phyloP scores from a whole-genome alignment of 2,797 vertebrate genomes.

The Scleropages formosus region DNA sequence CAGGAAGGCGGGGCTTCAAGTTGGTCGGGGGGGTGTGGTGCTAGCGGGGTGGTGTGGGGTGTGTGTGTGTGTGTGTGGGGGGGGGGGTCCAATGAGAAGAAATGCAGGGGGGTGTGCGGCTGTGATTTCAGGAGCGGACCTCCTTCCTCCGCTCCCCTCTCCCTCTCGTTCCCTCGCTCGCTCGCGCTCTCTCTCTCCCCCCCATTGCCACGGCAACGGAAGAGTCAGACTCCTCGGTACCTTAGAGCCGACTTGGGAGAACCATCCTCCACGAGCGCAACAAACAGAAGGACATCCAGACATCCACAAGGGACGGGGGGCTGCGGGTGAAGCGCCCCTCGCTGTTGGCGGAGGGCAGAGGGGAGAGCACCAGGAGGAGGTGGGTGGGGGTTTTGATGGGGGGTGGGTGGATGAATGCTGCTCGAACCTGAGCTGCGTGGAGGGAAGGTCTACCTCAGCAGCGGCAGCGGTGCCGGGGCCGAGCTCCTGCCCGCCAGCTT shows the following conservation, averaged over 20 bases:
- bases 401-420: constrained; percentile 33
- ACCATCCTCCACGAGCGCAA: not conserved
- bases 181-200: constrained; percentile 12
- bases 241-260: constrained; percentile 3
- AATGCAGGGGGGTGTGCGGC: constrained; percentile 15
- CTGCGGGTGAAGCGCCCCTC: constrained; percentile 37
- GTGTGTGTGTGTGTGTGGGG: constrained; percentile 5
- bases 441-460: constrained; percentile 1
- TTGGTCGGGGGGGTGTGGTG: not conserved
- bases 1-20: constrained; percentile 4
- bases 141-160: constrained; percentile 3
- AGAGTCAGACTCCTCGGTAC: constrained; percentile 27
- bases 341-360: constrained; percentile 24
- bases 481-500: constrained; percentile 29
- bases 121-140: constrained; percentile 30
- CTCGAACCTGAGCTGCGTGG: not conserved
- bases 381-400: constrained; percentile 11
- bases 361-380: not conserved
- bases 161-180: constrained; percentile 4
- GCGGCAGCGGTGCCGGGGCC: not conserved
- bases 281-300: constrained; percentile 5
- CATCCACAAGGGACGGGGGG: not conserved
- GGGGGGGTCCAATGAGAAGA: too few species aligned
- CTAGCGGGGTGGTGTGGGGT: not conserved
- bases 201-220: constrained; percentile 35